Percentiles rank a stretch among this genome's conserved stretches.
phyloP scores from a whole-genome alignment of 2,113 vertebrate genomes.

The Jaculus jaculus region DNA sequence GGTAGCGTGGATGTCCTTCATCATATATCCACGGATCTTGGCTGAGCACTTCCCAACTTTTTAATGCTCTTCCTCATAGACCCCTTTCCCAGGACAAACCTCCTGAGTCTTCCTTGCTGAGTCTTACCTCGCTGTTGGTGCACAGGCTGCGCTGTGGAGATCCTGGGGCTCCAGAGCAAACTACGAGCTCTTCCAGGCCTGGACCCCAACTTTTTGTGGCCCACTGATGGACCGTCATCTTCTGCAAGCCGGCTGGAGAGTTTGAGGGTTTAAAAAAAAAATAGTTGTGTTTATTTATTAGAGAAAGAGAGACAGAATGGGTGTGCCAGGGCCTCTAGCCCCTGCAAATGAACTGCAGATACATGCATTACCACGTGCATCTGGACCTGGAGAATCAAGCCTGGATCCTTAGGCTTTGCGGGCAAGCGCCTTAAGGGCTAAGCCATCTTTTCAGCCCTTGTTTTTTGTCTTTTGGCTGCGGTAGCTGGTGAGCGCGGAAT shows the following conservation, averaged over 20 bases:
- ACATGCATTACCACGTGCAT: too few relatives aligned
- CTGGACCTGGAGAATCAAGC: too few relatives aligned
- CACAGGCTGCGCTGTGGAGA: too few relatives aligned
- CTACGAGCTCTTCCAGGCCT: fast-evolving
- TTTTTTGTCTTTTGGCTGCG: not conserved
- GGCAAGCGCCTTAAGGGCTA: too few relatives aligned
- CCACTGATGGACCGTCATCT: fast-evolving
- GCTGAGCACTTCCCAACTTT: not conserved
- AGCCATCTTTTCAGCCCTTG: too few relatives aligned
- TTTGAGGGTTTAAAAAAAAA: too few relatives aligned
- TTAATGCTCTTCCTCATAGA: not conserved
- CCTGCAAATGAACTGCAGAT: too few relatives aligned
- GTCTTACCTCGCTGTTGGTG: not conserved
- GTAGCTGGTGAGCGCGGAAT: too few relatives aligned
- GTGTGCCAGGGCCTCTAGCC: too few relatives aligned
- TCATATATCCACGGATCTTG: not conserved
- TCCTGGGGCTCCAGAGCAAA: fast-evolving
- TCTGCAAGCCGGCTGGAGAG: not conserved
- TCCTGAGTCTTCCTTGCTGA: not conserved
- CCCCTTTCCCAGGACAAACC: not conserved
- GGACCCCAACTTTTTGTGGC: fast-evolving
- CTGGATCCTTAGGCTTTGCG: too few relatives aligned
- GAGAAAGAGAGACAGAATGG: too few relatives aligned
- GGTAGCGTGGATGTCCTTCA: not conserved
- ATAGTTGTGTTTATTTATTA: too few relatives aligned